Evolutionary conservation across 2,888 invertebrate genomes (phyloP), one percentile per base, ranked within the genome.

Genomic region (Hydriomena furcata): DNA sequence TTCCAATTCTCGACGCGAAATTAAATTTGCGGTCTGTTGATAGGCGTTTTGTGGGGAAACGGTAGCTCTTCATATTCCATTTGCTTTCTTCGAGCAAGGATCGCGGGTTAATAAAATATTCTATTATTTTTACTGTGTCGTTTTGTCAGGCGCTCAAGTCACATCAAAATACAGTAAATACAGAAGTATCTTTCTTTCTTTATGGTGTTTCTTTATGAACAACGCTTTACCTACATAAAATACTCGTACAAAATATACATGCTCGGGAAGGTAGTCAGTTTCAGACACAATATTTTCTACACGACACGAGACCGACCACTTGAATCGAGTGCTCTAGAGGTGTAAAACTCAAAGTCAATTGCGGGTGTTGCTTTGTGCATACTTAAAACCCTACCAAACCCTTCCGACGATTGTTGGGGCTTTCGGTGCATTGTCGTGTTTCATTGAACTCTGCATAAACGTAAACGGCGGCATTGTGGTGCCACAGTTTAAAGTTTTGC

Each of bases 21-120:
- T 84, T 74, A 73, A 79, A 83, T 84, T 85, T 82, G 74, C 64
- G 73, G 73, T 59, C 61, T 68, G 65, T 73, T 72, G 73, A 78
- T 72, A 66, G 71, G 64, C 64, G 70, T 59, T 73, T 71, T 68
- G 46, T 64, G 58, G 44, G 38, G 53, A 49, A 56, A 53, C 61
- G 68, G 64, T 42, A 57, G 56, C 58, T 61, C 70, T 71, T 64
- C 58, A 70, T 59, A 53, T 64, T 57, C 44, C 54, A 61, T 67
- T 67, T 67, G 66, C 64, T 45, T 52, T 52, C 54, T 58, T 57
- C 32, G 43, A 59, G 41, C 55, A 51, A 56, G 55, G 53, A 51
- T 45, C 20, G 31, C 25, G 27, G 34, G 24, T 41, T 41, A 36
- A 32, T 30, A 35, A 17, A 17, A 4, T 17, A 17, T 17, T 47